Evolutionary conservation across 2,797 vertebrate species (phyloP).

Genomic region (Eulemur rubriventer): DNA sequence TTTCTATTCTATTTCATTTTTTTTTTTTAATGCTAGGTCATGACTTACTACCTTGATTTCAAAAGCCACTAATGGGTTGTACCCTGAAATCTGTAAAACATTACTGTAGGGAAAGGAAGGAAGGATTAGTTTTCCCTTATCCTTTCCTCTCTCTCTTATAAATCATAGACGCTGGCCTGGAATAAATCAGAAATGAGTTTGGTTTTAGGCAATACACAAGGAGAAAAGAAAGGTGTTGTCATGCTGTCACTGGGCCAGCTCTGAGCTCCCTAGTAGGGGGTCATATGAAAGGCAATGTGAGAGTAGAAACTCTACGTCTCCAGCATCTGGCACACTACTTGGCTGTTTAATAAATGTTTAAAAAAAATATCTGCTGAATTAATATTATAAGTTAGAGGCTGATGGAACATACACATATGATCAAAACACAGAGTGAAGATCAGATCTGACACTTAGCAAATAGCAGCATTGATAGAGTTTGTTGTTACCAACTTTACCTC

Average conservation of each 20-base stretch:
- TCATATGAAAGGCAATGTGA: not conserved
- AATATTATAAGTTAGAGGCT: not conserved
- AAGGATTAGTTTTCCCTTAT: constrained; percentile 3
- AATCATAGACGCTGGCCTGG: not conserved
- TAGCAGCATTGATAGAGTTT: not conserved
- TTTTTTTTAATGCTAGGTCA: constrained; percentile 29
- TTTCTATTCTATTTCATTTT: constrained; percentile 44
- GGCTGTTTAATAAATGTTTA: not conserved
- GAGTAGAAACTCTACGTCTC: not conserved
- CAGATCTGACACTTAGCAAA: not conserved
- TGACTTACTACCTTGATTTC: constrained; percentile 57
- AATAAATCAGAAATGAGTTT: not conserved
- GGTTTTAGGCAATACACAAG: not conserved
- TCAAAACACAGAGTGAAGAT: not conserved
- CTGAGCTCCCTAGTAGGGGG: not conserved
- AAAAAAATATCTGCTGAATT: not conserved
- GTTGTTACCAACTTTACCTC: not conserved
- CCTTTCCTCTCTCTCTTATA: not conserved
- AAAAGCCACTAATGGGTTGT: constrained; percentile 33
- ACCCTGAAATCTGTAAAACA: constrained; percentile 37
- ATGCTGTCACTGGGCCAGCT: not conserved
- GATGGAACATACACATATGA: not conserved
- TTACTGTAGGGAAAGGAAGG: not conserved
- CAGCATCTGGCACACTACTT: not conserved
- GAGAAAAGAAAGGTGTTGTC: not conserved